Percentiles rank a stretch among this genome's conserved stretches.
These are phyloP conservation scores for Choloepus didactylus DNA, from an alignment of 2,797 vertebrate genomes.

Conservation along the genomic window DNA sequence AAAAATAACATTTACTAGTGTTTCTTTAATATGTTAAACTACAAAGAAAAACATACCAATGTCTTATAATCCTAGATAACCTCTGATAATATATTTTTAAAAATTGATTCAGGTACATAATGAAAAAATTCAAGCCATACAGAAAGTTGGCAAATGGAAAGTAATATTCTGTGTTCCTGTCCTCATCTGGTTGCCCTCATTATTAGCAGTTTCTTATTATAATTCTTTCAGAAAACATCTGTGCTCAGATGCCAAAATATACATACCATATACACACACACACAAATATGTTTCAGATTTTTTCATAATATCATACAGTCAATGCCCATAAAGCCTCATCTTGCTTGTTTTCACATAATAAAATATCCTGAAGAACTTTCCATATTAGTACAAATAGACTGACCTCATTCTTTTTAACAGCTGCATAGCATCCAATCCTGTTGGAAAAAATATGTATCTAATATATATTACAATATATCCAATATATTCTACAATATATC, in stretches of 20 bases:
- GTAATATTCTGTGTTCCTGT: not conserved
- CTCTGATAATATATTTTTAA: not conserved
- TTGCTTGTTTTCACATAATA: slow-evolving; percentile 4
- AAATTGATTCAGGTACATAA: slow-evolving; percentile 4
- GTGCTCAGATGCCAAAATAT: not conserved
- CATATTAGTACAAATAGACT: not conserved
- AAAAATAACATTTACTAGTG: not conserved
- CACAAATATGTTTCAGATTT: not conserved
- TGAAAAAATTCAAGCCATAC: not conserved
- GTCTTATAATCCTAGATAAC: not conserved
- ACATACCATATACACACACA: not conserved
- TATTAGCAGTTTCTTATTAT: not conserved
- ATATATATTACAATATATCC: not conserved
- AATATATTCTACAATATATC: not conserved
- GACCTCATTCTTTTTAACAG: not conserved
- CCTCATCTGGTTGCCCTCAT: not conserved
- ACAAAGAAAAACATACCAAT: not conserved
- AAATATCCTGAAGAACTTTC: slow-evolving; percentile 17
- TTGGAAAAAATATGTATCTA: not conserved
- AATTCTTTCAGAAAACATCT: slow-evolving; percentile 54
- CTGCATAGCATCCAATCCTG: not conserved
- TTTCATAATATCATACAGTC: not conserved
- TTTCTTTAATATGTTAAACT: not conserved
- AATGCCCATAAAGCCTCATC: not conserved
- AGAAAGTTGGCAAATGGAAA: not conserved